Conservation (phyloP, 2,797 vertebrate genomes). For the Myioborus miniatus region DNA sequence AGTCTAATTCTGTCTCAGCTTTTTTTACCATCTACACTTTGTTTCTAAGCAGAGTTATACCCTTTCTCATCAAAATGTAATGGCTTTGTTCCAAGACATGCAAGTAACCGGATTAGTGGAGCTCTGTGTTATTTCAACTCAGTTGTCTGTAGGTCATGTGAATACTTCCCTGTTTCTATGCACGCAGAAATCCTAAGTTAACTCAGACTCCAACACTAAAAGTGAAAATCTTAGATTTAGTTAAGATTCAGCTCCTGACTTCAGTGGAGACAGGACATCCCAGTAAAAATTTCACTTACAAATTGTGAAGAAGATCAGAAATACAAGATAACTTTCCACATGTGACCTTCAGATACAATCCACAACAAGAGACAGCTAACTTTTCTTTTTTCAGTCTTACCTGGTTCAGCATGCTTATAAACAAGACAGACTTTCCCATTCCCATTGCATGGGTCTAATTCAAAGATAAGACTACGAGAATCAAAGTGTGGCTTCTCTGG, state of each 20-base stretch:
- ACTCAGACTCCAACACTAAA: not conserved
- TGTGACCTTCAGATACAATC: not conserved
- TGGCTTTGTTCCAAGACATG: not conserved
- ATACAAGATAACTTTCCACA: not conserved
- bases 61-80: not conserved
- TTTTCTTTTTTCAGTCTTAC: conserved; percentile 68
- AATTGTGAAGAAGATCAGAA: not conserved
- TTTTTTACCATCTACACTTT: not conserved
- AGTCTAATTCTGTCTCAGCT: not conserved
- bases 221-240: not conserved
- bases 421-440: conserved; percentile 95
- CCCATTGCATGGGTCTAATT: conserved; percentile 90
- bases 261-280: not conserved
- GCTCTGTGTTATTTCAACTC: not conserved
- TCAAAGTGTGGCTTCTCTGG: conserved; percentile 88
- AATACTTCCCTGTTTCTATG: not conserved
- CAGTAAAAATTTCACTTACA: not conserved
- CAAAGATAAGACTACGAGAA: conserved; percentile 88
- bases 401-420: conserved; percentile 88
- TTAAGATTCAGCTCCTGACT: not conserved
- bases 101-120: not conserved
- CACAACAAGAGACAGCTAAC: not conserved
- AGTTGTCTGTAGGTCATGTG: not conserved
- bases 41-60: not conserved
- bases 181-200: not conserved